Conservation (phyloP, 1,140 invertebrate genomes). For the Gonioctena quinquepunctata region DNA sequence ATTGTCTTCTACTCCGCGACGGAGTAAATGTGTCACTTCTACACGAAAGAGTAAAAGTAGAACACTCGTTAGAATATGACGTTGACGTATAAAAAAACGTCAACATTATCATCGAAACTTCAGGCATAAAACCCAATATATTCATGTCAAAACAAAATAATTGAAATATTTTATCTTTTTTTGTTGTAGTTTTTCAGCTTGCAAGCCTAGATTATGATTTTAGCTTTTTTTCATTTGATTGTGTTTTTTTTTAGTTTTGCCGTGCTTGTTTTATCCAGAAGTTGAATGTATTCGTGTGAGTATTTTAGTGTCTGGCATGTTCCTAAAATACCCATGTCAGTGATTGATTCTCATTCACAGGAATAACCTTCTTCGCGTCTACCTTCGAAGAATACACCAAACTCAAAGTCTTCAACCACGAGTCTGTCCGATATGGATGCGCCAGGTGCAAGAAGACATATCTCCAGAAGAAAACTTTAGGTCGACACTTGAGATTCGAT, state of each 20-base stretch:
- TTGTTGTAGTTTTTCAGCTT: neutral
- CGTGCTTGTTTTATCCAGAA: slow-evolving; percentile 4
- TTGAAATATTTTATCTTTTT: no score
- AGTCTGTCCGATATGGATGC: slow-evolving; percentile 58
- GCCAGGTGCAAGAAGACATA: slow-evolving; percentile 65
- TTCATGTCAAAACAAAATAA: no score
- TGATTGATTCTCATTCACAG: slow-evolving; percentile 13
- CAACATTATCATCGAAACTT: no score
- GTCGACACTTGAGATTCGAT: slow-evolving; percentile 57
- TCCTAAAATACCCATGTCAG: neutral
- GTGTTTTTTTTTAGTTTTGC: neutral
- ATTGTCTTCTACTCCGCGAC: no score
- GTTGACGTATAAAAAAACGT: no score
- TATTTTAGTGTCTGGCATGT: slow-evolving; percentile 1
- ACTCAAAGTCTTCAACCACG: slow-evolving; percentile 42
- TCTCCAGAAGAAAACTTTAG: slow-evolving; percentile 61
- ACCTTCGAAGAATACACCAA: slow-evolving; percentile 43
- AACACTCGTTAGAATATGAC: no score
- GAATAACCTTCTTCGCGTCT: slow-evolving; percentile 35
- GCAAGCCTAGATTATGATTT: neutral
- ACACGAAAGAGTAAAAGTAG: no score
- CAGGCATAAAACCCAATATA: no score
- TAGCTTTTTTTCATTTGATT: neutral
- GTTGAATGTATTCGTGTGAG: slow-evolving; percentile 11
- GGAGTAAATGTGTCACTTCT: no score